phyloP scores from a whole-genome alignment of 2,113 vertebrate genomes.

The Neopipo cinnamomea region DNA sequence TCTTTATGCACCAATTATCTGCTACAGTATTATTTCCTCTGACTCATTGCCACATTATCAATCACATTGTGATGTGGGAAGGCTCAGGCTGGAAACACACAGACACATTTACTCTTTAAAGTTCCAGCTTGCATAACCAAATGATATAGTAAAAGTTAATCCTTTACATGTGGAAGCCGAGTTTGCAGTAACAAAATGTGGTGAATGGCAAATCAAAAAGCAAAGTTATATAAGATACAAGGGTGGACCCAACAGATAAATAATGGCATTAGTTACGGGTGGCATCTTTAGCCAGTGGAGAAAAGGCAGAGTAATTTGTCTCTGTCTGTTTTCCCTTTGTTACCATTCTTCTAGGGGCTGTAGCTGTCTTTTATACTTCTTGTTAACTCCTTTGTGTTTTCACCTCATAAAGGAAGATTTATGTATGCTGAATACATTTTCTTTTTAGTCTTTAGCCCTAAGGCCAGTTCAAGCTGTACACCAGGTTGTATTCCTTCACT shows the following conservation, averaged over 20 bases:
- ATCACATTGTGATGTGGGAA: not conserved
- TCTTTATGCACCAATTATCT: not conserved
- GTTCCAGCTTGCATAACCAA: not conserved
- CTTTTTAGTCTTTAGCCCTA: not conserved
- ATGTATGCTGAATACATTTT: not conserved
- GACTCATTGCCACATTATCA: not conserved
- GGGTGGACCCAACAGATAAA: not conserved
- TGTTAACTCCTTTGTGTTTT: not conserved
- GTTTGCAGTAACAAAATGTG: not conserved
- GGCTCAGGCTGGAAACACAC: not conserved
- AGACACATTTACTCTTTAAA: not conserved
- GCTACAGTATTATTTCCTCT: not conserved
- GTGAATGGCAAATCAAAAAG: not conserved
- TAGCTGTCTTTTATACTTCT: not conserved
- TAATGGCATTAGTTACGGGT: not conserved
- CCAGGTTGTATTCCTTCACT: not conserved
- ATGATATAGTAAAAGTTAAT: not conserved
- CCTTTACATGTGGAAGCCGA: not conserved
- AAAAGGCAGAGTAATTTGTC: slow-evolving; percentile 1
- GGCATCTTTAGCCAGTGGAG: not conserved
- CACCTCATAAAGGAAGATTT: not conserved
- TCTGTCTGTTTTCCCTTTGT: not conserved
- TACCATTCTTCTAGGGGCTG: not conserved
- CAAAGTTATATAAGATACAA: not conserved
- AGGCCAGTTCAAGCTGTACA: not conserved